Evolutionary conservation across 2,113 vertebrate species (phyloP).

Genomic region (Solenodon paradoxus): DNA sequence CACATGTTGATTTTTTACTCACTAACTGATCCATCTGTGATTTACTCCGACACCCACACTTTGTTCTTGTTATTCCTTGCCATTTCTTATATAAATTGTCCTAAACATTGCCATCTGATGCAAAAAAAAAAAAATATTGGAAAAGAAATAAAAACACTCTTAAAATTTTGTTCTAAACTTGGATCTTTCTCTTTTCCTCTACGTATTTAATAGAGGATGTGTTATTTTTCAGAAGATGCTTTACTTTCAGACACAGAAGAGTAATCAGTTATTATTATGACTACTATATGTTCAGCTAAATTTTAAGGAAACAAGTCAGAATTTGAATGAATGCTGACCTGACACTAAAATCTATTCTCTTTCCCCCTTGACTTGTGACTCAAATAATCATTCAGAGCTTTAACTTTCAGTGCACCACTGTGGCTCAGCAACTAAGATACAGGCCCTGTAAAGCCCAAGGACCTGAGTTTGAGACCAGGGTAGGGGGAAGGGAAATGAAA

Average conservation of each 20-base stretch:
- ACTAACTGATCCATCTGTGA: conserved; percentile 10
- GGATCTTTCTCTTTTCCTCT: not conserved
- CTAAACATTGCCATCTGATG: conserved; percentile 43
- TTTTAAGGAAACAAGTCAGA: not conserved
- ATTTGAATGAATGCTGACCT: not conserved
- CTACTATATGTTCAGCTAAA: not conserved
- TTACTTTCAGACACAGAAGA: not conserved
- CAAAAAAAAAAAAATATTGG: not conserved
- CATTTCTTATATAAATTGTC: conserved; percentile 48
- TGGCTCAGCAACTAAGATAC: too few species aligned
- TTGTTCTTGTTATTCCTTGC: conserved; percentile 37
- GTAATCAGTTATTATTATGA: not conserved
- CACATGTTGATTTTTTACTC: not conserved
- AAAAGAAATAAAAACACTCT: not conserved
- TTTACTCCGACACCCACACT: conserved; percentile 3
- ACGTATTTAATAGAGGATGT: not conserved
- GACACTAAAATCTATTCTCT: not conserved
- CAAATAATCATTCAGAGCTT: not conserved
- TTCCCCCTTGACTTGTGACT: not conserved
- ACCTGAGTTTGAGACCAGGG: too few species aligned
- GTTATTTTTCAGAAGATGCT: not conserved
- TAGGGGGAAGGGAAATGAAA: too few species aligned
- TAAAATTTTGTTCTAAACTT: not conserved
- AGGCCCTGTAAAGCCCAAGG: too few species aligned
- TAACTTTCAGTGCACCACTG: too few species aligned